Base-by-base conservation (phyloP, 2,888 invertebrate genomes). In the Cryptocephalus moraei region DNA sequence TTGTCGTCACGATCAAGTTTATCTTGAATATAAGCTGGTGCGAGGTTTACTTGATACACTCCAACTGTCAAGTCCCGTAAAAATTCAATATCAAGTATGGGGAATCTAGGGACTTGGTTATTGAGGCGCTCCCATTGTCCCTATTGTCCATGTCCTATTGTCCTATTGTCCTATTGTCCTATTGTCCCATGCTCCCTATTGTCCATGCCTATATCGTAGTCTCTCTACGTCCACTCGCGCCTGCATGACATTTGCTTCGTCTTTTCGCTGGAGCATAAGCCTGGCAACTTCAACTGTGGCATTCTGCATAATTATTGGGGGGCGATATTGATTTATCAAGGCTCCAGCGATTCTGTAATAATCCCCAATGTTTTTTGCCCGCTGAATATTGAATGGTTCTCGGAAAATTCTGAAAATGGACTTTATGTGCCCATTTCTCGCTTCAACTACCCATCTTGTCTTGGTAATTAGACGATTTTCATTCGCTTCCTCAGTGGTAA, bases 371-470 rank as follows among this genome's bases (percentile, higher is more conserved):
- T 12, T 36, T 6, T 36, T 36, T 36, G 36, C n/a, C n/a, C 6
- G n/a, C 36, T 36, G 36, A n/a, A 36, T 36, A 12, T 36, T 36
- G 36, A 36, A 36, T 12, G 12, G 11, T n/a, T 36, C 11, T 6
- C 12, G 11, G 12, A 34, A 14, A 39, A 44, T 32, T 31, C 42
- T 46, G 10, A 46, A 46, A 33, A 46, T 46, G 9, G 41, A 39
- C n/a, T 47, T 22, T 8, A 46, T 11, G 34, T 46, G 46, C 8
- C 46, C 46, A 41, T 46, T 46, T 10, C 46, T 31, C 14, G 39
- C 31, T 43, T 47, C 47, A 10, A 47, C 47, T 42, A 47, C 39
- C 43, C 43, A 43, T 22, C 46, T 47, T 10, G 10, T 33, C 36
- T 46, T 46, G 12, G 46, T 41, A 8, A 46, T 9, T 6, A 34